Percentiles rank a stretch among this genome's conserved stretches.
phyloP scores from a whole-genome alignment of 2,797 vertebrate species.

The Astyanax mexicanus region DNA sequence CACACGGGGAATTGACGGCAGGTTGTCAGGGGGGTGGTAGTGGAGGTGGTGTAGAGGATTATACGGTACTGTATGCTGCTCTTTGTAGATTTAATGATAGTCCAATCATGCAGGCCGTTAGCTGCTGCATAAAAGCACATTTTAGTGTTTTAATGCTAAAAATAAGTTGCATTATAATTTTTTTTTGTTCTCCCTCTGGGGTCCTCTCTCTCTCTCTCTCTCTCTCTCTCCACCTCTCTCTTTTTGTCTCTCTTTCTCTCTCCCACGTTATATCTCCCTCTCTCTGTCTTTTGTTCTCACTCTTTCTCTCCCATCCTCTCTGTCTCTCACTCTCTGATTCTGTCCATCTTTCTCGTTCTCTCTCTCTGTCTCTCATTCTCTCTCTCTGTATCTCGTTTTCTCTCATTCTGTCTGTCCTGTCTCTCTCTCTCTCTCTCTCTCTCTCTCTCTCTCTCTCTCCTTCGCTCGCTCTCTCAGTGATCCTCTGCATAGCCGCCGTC shows the following conservation, averaged over 20 bases:
- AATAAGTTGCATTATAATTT: slow-evolving; percentile 39
- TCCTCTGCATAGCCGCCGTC: slow-evolving; percentile 56
- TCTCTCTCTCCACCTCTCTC: too few relatives aligned
- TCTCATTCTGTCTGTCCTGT: too few relatives aligned
- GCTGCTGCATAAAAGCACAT: slow-evolving; percentile 38
- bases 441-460: slow-evolving; percentile 14
- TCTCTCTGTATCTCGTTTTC: slow-evolving; percentile 21
- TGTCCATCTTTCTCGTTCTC: too few relatives aligned
- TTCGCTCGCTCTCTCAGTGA: slow-evolving; percentile 15
- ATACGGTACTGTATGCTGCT: slow-evolving; percentile 31
- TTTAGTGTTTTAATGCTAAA: slow-evolving; percentile 20
- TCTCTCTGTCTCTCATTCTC: slow-evolving; percentile 23
- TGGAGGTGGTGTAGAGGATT: slow-evolving; percentile 32
- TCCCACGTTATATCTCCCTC: slow-evolving; percentile 22
- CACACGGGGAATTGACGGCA: slow-evolving; percentile 50
- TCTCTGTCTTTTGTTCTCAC: slow-evolving; percentile 15
- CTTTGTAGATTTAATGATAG: slow-evolving; percentile 17
- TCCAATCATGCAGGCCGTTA: slow-evolving; percentile 24
- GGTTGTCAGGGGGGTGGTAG: slow-evolving; percentile 37
- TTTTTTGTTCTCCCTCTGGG: too few relatives aligned
- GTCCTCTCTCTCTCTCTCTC: too few relatives aligned
- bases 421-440: slow-evolving; percentile 26
- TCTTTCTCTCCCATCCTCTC: too few relatives aligned
- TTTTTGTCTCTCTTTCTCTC: too few relatives aligned
- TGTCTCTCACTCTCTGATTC: too few relatives aligned